Base-by-base conservation (phyloP, 1,140 invertebrate species). In the Drosophila punjabiensis region DNA sequence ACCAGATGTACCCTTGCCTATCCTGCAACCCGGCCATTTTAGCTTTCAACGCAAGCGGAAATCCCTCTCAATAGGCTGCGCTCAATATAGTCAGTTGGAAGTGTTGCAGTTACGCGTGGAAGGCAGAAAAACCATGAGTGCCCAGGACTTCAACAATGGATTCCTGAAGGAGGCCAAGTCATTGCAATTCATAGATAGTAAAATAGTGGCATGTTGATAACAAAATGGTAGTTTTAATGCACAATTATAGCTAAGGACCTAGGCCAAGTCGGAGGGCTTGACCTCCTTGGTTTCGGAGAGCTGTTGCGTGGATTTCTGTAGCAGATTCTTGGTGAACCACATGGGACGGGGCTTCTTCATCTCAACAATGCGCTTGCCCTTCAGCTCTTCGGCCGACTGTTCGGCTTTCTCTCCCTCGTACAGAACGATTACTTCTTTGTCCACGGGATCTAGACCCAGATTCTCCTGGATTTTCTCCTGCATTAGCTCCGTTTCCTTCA, bases 241-340 rank as follows among this genome's bases (percentile, higher is more conserved):
- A 78, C 39, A 74, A 71, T 47, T 30, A 56, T 50, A 60, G 50
- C 16, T 43, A 45, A 28, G 30, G 39, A 41, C 30, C 39, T 95
- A 97, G 39, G 95, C 96, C 89, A 97, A 93, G 76, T 96, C 94
- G 24, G 95, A 95, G 47, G 96, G 96, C 93, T 97, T 96, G 4
- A 97, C 94, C 93, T 96, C 95, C 79, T 94, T 96, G 11, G 94
- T 95, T 30, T 95, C 95, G 16, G 95, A 94, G 28, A 95, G 94
- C 78, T 95, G 94, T 79, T 96, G 94, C 24, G 96, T 96, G 30
- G 95, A 95, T 93, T 96, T 96, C 82, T 98, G 95, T 28, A 98
- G 88, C 48, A 98, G 94, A 94, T 98, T 98, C 89, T 95, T 95
- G 79, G 95, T 94, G 83, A 97, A 98, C 97, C 97, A 98, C 30